phyloP scores from a whole-genome alignment of 2,888 invertebrate species.

The Cyaniris semiargus region DNA sequence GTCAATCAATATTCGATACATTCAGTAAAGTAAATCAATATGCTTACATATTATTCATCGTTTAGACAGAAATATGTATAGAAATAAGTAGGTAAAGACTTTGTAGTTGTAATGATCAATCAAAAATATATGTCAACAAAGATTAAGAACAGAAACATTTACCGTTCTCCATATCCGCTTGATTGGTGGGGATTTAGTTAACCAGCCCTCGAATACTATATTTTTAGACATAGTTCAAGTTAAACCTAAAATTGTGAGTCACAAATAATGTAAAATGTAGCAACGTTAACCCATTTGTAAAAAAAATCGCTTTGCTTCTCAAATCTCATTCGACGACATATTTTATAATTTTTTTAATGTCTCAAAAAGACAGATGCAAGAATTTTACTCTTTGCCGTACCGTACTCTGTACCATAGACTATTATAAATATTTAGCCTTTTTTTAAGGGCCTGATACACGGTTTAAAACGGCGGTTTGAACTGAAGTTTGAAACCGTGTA shows the following conservation, averaged over 20 bases:
- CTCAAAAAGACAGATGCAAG: neutral
- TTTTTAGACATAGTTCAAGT: slow-evolving; percentile 77
- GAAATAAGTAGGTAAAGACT: slow-evolving; percentile 2
- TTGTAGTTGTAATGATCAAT: neutral
- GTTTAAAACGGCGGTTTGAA: too few species aligned
- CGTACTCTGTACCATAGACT: neutral
- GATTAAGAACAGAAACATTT: slow-evolving; percentile 52
- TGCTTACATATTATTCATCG: neutral
- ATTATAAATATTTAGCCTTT: too few species aligned
- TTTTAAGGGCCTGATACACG: too few species aligned
- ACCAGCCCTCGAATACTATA: slow-evolving; percentile 94
- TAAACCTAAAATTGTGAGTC: slow-evolving; percentile 51
- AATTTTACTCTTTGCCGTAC: slow-evolving; percentile 9
- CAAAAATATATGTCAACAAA: slow-evolving; percentile 30
- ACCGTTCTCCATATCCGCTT: slow-evolving; percentile 96
- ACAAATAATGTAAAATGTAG: slow-evolving; percentile 51
- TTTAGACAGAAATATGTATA: neutral
- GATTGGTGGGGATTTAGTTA: slow-evolving; percentile 96
- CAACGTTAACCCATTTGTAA: slow-evolving; percentile 40
- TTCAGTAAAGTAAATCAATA: neutral
- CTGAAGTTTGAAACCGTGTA: too few species aligned
- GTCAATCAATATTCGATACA: neutral
- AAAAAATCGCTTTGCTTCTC: slow-evolving; percentile 39
- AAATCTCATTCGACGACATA: slow-evolving; percentile 14
- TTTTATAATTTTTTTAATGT: slow-evolving; percentile 8